Conservation (phyloP, 2,888 invertebrate genomes). For the Sinodicranocentrus sp. region DNA sequence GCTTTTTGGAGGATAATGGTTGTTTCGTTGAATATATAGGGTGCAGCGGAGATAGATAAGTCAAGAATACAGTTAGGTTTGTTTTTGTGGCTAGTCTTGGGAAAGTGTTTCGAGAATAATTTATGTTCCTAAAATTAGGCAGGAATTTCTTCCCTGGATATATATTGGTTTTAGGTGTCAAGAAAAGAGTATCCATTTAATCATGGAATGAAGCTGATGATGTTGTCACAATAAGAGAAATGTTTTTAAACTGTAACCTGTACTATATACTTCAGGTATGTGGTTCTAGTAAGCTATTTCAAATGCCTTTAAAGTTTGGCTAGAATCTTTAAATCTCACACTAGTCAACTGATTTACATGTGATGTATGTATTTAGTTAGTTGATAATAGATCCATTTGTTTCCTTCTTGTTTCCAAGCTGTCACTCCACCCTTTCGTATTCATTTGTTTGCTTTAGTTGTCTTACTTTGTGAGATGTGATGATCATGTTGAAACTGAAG, state of each 20-base stretch:
- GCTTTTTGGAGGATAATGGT: slow-evolving; percentile 16
- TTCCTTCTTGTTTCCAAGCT: slow-evolving; percentile 69
- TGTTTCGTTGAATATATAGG: background rate
- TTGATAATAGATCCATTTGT: slow-evolving; percentile 74
- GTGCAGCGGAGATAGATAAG: background rate
- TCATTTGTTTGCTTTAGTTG: slow-evolving; percentile 56
- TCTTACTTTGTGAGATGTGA: slow-evolving; percentile 27
- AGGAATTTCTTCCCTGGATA: slow-evolving; percentile 59
- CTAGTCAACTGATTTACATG: slow-evolving; percentile 41
- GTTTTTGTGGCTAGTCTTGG: slow-evolving; percentile 28
- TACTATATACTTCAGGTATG: no score
- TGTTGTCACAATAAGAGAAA: background rate
- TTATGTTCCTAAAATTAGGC: slow-evolving; percentile 73
- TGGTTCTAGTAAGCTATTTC: no score
- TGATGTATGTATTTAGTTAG: slow-evolving; percentile 54
- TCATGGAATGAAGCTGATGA: slow-evolving; percentile 5
- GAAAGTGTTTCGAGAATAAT: slow-evolving; percentile 55
- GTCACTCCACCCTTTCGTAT: slow-evolving; percentile 71
- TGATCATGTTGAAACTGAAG: background rate
- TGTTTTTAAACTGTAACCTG: no score
- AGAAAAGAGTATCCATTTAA: background rate
- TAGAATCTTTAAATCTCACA: no score
- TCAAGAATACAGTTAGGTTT: slow-evolving; percentile 35
- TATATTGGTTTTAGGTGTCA: slow-evolving; percentile 41
- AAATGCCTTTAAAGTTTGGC: no score